Conservation (phyloP, 1,140 invertebrate species). For the Brachionus manjavacas region DNA sequence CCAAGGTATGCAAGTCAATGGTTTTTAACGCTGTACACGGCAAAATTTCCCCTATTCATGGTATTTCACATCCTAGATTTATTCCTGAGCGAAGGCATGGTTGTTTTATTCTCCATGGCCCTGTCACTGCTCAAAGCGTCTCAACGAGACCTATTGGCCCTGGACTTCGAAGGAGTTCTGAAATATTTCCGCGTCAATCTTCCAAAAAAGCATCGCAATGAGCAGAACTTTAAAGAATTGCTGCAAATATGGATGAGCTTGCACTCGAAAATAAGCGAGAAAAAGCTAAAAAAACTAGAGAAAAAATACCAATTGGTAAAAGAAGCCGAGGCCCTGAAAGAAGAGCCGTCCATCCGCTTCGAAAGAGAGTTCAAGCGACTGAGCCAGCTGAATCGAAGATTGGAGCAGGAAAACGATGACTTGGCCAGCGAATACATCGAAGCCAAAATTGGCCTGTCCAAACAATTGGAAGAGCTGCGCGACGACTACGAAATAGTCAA, state of each 20-base stretch:
- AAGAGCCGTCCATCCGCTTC: slow-evolving; percentile 2
- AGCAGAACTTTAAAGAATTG: slow-evolving; percentile 78
- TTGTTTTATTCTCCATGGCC: slow-evolving; percentile 87
- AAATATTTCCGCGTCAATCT: slow-evolving; percentile 88
- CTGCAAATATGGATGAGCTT: slow-evolving; percentile 60
- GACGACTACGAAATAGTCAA: slow-evolving; percentile 19
- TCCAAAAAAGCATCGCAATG: slow-evolving; percentile 87
- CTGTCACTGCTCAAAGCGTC: slow-evolving; percentile 83
- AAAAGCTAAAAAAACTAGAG: slow-evolving; percentile 90
- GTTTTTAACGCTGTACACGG: slow-evolving; percentile 97
- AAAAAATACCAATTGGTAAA: slow-evolving; percentile 69
- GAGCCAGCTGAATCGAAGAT: slow-evolving; percentile 54
- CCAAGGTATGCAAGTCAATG: slow-evolving; percentile 80
- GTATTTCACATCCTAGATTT: slow-evolving; percentile 96
- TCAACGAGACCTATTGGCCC: slow-evolving; percentile 81
- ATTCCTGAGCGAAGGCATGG: slow-evolving; percentile 64
- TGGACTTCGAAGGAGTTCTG: slow-evolving; percentile 90
- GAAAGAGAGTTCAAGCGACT: slow-evolving; percentile 40
- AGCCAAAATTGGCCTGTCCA: slow-evolving; percentile 61
- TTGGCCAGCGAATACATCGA: slow-evolving; percentile 65
- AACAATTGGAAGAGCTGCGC: slow-evolving; percentile 61
- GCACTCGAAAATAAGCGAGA: slow-evolving; percentile 58
- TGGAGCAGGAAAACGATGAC: slow-evolving; percentile 67
- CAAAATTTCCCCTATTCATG: slow-evolving; percentile 91
- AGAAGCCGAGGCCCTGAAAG: slow-evolving; percentile 22